A percentile compares a stretch with the other conserved stretches of the same genome.
These are phyloP conservation scores for Stomatorhinus ivindoensis DNA, from an alignment of 2,113 vertebrate genomes.

Conservation along the genomic window DNA sequence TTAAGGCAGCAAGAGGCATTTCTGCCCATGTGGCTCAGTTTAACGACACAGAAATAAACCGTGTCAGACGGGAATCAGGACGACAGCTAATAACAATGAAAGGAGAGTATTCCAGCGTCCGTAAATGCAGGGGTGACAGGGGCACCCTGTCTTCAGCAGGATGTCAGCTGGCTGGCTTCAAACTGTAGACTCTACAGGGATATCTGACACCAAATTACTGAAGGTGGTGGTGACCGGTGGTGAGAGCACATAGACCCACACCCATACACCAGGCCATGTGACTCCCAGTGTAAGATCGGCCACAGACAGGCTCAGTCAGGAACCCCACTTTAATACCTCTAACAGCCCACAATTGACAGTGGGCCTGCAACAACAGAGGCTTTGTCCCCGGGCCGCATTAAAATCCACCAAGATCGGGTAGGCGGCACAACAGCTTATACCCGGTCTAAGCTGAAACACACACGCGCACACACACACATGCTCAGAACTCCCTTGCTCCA, in stretches of 20 bases:
- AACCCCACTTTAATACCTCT: neutral
- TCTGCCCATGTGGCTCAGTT: slow-evolving; percentile 16
- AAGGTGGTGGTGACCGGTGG: neutral
- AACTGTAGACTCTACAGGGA: neutral
- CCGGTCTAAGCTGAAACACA: neutral
- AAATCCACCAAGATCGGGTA: neutral
- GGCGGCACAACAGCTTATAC: neutral
- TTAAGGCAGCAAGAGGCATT: slow-evolving; percentile 15
- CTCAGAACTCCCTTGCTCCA: neutral
- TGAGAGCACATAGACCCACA: neutral
- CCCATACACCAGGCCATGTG: neutral
- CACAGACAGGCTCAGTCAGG: neutral
- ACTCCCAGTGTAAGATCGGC: neutral
- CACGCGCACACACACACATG: neutral
- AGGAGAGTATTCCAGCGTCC: neutral
- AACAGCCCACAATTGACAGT: neutral
- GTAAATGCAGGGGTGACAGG: neutral
- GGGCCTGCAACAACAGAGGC: neutral
- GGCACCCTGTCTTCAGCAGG: neutral
- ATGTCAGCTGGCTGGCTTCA: neutral
- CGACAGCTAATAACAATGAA: neutral
- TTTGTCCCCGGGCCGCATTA: slow-evolving; percentile 3
- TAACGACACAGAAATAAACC: slow-evolving; percentile 24
- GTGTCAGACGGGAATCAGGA: slow-evolving; percentile 1
- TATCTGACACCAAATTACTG: neutral